phyloP scores from a whole-genome alignment of 1,140 invertebrate genomes.

The Brevipalpus yothersi region DNA sequence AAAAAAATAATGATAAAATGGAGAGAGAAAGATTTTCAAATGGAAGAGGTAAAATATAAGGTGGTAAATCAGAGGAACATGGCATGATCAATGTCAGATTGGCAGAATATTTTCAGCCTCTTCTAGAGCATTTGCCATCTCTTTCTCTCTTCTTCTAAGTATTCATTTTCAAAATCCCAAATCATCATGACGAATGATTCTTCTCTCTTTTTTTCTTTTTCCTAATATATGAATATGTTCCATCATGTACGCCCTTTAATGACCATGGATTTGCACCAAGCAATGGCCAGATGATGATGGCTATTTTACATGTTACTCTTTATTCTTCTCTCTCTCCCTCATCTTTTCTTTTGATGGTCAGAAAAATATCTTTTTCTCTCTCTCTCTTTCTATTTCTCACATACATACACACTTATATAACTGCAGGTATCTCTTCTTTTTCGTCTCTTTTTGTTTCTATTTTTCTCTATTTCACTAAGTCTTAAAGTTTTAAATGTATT shows the following conservation, averaged over 20 bases:
- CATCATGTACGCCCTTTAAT: no score
- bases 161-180: neutral
- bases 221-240: no score
- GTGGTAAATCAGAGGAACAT: neutral
- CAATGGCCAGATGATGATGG: neutral
- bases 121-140: neutral
- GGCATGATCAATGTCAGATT: neutral
- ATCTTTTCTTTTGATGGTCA: neutral
- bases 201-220: no score
- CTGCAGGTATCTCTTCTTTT: no score
- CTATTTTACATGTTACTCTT: neutral
- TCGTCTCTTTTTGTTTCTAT: no score
- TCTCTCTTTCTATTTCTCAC: no score
- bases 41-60: neutral
- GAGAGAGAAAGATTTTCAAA: neutral
- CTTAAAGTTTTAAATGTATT: no score
- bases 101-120: neutral
- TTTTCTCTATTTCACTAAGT: no score
- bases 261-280: no score
- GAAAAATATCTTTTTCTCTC: no score
- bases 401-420: no score
- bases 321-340: neutral
- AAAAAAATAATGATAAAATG: neutral
- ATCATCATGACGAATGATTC: neutral
- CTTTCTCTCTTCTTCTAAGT: neutral